These are phyloP conservation scores for Apogon hyalosoma DNA, from an alignment of 2,797 vertebrate species.

Conservation along the genomic window DNA sequence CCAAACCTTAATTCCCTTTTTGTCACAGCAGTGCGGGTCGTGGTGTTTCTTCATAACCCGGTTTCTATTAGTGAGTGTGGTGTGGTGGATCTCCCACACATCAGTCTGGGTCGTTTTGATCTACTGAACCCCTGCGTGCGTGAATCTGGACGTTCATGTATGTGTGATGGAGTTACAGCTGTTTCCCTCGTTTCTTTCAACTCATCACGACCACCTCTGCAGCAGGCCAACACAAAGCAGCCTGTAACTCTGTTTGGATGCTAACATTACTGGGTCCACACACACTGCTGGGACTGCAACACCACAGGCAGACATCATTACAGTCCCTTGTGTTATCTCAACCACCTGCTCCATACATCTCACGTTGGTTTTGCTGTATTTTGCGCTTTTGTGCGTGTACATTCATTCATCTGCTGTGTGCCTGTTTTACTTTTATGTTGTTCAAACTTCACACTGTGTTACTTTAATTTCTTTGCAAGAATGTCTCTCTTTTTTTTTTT, in stretches of 20 bases:
- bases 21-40: neutral
- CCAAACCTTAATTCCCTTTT: constrained; percentile 3
- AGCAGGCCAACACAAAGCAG: constrained; percentile 8
- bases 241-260: constrained; percentile 23
- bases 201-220: constrained; percentile 7
- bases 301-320: constrained; percentile 13
- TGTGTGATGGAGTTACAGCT: constrained; percentile 16
- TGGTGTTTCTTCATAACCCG: neutral
- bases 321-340: constrained; percentile 13
- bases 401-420: constrained; percentile 21
- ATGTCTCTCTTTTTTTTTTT: too few relatives aligned
- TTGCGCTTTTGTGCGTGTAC: constrained; percentile 16
- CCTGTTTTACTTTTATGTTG: constrained; percentile 20
- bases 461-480: neutral
- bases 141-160: constrained; percentile 1
- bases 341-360: constrained; percentile 20
- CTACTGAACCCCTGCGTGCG: constrained; percentile 6
- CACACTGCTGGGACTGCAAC: constrained; percentile 4
- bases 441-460: constrained; percentile 24
- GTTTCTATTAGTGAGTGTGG: constrained; percentile 13
- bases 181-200: constrained; percentile 11
- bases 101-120: constrained; percentile 26
- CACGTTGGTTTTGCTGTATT: constrained; percentile 13
- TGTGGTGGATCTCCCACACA: constrained; percentile 16
- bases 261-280: neutral